These are phyloP conservation scores for Cyprinodon variegatus DNA, from an alignment of 2,113 vertebrate genomes.

Conservation along the genomic window DNA sequence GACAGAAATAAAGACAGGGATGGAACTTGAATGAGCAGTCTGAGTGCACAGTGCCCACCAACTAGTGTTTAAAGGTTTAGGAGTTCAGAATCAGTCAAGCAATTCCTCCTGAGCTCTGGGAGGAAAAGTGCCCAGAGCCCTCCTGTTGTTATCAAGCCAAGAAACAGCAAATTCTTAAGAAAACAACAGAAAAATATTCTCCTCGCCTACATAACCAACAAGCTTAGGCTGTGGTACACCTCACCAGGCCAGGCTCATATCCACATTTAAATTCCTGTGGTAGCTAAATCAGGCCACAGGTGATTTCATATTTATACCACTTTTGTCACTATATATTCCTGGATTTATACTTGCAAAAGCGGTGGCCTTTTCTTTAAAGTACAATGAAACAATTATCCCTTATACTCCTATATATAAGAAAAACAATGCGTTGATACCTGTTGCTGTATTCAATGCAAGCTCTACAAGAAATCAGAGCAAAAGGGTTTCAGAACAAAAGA, in stretches of 20 bases:
- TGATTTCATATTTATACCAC: slow-evolving; percentile 38
- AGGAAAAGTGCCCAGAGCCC: slow-evolving; percentile 62
- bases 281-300: slow-evolving; percentile 30
- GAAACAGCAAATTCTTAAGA: slow-evolving; percentile 38
- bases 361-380: slow-evolving; percentile 18
- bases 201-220: slow-evolving; percentile 28
- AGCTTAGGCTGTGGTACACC: slow-evolving; percentile 38
- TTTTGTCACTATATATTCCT: neutral
- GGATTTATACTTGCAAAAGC: slow-evolving; percentile 5
- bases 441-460: slow-evolving; percentile 15
- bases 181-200: slow-evolving; percentile 23
- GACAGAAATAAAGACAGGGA: slow-evolving; percentile 58
- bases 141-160: slow-evolving; percentile 65
- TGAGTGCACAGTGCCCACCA: slow-evolving; percentile 50
- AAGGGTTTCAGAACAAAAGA: slow-evolving; percentile 26
- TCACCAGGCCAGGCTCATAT: slow-evolving; percentile 14
- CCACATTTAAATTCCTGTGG: slow-evolving; percentile 7
- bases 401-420: neutral
- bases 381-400: neutral
- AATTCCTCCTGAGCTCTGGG: slow-evolving; percentile 61
- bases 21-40: slow-evolving; percentile 52
- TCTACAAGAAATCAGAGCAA: slow-evolving; percentile 23
- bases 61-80: slow-evolving; percentile 76
- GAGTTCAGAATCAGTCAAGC: slow-evolving; percentile 70
- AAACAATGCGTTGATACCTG: neutral